These are phyloP conservation scores for Centropyge bicolor DNA, from an alignment of 2,797 vertebrate genomes.

Conservation along the genomic window DNA sequence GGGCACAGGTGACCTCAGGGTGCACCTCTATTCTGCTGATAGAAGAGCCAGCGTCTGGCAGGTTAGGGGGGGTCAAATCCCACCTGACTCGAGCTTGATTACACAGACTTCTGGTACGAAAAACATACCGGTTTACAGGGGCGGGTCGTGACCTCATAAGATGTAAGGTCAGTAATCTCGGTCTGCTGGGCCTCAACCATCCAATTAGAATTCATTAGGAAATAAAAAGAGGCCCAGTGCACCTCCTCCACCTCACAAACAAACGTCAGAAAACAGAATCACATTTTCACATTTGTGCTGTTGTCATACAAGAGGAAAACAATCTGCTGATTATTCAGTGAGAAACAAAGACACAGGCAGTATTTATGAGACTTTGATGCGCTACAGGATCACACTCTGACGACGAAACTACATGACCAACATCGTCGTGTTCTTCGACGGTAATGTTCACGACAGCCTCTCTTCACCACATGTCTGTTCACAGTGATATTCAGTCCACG, in stretches of 20 bases:
- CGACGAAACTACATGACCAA: background rate
- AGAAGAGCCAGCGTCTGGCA: conserved; percentile 32
- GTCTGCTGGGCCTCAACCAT: conserved; percentile 27
- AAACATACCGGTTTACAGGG: conserved; percentile 26
- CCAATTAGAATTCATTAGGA: conserved; percentile 48
- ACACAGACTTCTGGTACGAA: conserved; percentile 34
- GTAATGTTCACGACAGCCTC: conserved; percentile 45
- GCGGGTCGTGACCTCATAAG: conserved; percentile 42
- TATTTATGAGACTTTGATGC: background rate
- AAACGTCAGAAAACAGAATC: background rate
- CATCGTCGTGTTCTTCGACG: background rate
- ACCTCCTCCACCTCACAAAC: background rate
- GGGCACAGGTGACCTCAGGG: conserved; percentile 23
- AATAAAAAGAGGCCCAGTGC: background rate
- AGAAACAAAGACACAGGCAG: background rate
- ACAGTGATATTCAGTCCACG: conserved; percentile 46
- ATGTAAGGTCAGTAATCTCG: conserved; percentile 47
- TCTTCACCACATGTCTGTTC: conserved; percentile 38
- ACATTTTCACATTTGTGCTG: background rate
- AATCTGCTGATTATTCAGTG: background rate
- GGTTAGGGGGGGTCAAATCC: conserved; percentile 58
- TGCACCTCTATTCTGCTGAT: conserved; percentile 44
- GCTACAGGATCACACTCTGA: background rate
- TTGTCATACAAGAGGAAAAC: background rate
- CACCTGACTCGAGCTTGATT: conserved; percentile 56